phyloP scores from a whole-genome alignment of 1,140 invertebrate species.

The Drosophila ercepeae region DNA sequence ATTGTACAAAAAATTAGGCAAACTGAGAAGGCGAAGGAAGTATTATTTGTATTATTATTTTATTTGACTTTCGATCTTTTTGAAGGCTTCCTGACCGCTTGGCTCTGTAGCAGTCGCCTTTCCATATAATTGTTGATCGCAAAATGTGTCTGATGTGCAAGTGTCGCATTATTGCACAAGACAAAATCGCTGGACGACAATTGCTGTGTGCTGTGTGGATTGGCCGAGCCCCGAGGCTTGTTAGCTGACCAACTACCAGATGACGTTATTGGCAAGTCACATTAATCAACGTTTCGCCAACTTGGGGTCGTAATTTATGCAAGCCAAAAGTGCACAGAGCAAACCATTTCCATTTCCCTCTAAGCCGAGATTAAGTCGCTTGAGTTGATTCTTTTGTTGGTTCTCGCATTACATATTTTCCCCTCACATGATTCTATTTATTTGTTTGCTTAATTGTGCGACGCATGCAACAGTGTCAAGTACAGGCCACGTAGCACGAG shows the following conservation, averaged over 20 bases:
- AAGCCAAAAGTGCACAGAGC: constrained; percentile 75
- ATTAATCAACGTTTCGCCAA: constrained; percentile 68
- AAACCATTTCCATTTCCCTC: constrained; percentile 6
- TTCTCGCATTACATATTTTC: constrained; percentile 35
- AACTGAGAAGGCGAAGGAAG: no score
- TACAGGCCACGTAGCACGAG: constrained; percentile 63
- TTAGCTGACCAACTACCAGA: constrained; percentile 33
- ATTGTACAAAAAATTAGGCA: constrained; percentile 17
- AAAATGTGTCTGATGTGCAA: constrained; percentile 56
- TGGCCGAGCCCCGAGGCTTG: constrained; percentile 31
- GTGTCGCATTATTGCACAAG: constrained; percentile 59
- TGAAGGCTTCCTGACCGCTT: constrained; percentile 11
- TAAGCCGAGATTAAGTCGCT: constrained; percentile 3
- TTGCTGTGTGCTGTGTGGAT: constrained; percentile 19
- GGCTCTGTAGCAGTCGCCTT: constrained; percentile 2
- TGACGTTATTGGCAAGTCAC: constrained; percentile 42
- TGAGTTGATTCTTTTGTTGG: constrained; percentile 41
- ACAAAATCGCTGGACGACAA: constrained; percentile 41
- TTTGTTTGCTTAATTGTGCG: constrained; percentile 51
- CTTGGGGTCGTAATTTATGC: constrained; percentile 70
- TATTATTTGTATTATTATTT: no score
- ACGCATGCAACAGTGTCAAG: constrained; percentile 69
- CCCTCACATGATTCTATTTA: constrained; percentile 31
- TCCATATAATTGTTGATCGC: constrained; percentile 5
- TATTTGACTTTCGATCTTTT: neutral